These are phyloP conservation scores for Rotaria magnacalcarata DNA, from an alignment of 2,888 invertebrate genomes.

Conservation along the genomic window DNA sequence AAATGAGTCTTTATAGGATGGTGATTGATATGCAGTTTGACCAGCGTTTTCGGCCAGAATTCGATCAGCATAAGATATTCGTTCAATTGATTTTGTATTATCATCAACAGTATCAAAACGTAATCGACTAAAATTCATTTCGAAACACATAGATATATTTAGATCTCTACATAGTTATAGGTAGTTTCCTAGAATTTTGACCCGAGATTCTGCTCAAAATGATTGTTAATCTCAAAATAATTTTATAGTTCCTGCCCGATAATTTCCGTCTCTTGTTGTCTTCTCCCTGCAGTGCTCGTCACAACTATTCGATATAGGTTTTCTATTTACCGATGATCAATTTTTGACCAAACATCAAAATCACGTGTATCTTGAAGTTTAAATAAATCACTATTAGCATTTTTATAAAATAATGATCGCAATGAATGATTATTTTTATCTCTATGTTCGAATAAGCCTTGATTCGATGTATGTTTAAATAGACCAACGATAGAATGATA, in stretches of 20 bases:
- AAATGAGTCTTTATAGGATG: neutral
- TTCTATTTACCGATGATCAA: slow-evolving; percentile 2
- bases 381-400: neutral
- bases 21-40: neutral
- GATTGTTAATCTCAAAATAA: too few species aligned
- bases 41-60: neutral
- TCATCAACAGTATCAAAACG: neutral
- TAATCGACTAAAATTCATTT: neutral
- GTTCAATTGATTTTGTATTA: neutral
- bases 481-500: neutral
- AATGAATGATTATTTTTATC: neutral
- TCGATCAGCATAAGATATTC: neutral
- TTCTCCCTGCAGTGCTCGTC: too few species aligned
- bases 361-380: slow-evolving; percentile 10
- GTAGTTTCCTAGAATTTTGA: too few species aligned
- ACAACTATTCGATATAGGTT: neutral
- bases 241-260: too few species aligned
- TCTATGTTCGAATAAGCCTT: neutral
- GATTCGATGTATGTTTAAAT: neutral
- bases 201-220: too few species aligned
- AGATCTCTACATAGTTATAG: too few species aligned
- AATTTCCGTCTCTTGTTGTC: too few species aligned
- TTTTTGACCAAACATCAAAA: slow-evolving; percentile 27
- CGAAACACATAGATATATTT: too few species aligned
- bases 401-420: neutral